phyloP scores from a whole-genome alignment of 2,888 invertebrate species.

The Smittia aterrima region DNA sequence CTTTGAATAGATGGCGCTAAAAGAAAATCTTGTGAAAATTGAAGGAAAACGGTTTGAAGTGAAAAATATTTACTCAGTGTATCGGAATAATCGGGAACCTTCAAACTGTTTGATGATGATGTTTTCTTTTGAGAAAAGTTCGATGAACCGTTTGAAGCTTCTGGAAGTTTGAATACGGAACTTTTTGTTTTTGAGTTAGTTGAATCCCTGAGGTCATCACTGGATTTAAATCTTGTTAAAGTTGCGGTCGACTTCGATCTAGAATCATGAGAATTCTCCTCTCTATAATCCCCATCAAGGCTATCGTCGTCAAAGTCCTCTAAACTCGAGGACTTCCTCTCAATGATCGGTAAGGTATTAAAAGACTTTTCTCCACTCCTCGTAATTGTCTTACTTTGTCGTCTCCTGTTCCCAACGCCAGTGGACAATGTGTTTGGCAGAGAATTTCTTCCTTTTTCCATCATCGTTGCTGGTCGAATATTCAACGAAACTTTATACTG shows the following conservation, averaged over 20 bases:
- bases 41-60: background rate
- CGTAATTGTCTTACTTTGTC: background rate
- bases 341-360: slow-evolving; percentile 16
- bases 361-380: background rate
- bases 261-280: background rate
- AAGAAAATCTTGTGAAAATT: background rate
- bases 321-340: slow-evolving; percentile 27
- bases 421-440: background rate
- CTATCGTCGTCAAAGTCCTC: slow-evolving; percentile 16
- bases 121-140: background rate
- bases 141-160: background rate
- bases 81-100: slow-evolving; percentile 21
- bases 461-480: slow-evolving; percentile 14
- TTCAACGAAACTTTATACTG: slow-evolving; percentile 33
- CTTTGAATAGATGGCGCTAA: slow-evolving; percentile 27
- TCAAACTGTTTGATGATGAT: background rate
- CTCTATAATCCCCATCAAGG: background rate
- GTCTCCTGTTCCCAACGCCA: background rate
- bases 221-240: slow-evolving; percentile 26
- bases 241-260: background rate
- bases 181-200: slow-evolving; percentile 14
- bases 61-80: slow-evolving; percentile 8
- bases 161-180: slow-evolving; percentile 19
- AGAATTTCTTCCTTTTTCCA: background rate
- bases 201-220: slow-evolving; percentile 28